Conservation (phyloP, 2,797 vertebrate species). For the Pipistrellus pygmaeus region DNA sequence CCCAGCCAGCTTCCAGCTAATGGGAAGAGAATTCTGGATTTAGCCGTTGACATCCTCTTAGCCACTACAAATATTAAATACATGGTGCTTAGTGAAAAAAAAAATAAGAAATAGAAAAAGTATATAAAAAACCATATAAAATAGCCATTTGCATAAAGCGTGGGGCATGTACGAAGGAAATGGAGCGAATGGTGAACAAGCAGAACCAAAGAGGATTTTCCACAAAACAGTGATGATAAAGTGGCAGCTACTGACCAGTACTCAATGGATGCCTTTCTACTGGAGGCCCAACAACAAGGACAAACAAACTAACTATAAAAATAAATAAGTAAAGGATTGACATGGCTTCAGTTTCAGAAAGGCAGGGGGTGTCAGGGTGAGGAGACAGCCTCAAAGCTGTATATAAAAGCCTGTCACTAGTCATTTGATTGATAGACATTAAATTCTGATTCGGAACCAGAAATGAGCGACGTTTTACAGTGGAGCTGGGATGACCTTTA, state of each 20-base stretch:
- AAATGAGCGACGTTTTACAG: background rate
- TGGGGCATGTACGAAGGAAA: background rate
- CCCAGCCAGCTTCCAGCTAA: background rate
- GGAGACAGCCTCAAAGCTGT: background rate
- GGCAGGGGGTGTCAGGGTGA: background rate
- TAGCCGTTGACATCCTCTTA: background rate
- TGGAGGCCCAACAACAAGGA: background rate
- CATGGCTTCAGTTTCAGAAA: background rate
- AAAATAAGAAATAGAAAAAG: background rate
- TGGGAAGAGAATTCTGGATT: background rate
- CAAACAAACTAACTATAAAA: background rate
- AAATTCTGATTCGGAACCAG: slow-evolving; percentile 19
- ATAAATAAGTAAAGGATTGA: background rate
- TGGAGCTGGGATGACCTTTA: slow-evolving; percentile 43
- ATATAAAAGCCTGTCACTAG: background rate
- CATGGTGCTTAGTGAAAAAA: background rate
- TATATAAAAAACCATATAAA: background rate
- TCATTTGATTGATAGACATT: slow-evolving; percentile 35
- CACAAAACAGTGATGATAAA: background rate
- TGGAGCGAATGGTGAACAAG: background rate
- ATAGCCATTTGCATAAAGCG: background rate
- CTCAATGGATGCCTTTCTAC: background rate
- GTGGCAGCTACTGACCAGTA: background rate
- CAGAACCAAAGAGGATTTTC: background rate
- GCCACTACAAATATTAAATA: background rate